phyloP scores from a whole-genome alignment of 2,888 invertebrate species.

The Hirtodrosophila duncani region DNA sequence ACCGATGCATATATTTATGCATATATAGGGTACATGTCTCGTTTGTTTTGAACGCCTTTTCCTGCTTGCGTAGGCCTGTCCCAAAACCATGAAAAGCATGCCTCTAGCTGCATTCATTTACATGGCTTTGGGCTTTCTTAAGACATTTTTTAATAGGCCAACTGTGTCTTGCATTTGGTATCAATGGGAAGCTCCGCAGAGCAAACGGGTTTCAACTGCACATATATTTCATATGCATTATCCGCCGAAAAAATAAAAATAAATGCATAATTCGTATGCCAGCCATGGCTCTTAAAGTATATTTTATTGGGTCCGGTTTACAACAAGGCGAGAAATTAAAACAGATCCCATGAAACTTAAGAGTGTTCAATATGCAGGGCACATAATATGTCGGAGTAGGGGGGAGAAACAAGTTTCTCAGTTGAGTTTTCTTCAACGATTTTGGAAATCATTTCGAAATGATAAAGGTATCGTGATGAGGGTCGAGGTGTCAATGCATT shows the following conservation, averaged over 20 bases:
- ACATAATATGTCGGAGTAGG: slow-evolving; percentile 28
- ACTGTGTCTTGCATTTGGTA: background rate
- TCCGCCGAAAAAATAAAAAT: background rate
- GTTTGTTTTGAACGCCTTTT: no score
- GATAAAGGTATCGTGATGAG: background rate
- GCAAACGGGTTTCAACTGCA: slow-evolving; percentile 25
- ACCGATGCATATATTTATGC: no score
- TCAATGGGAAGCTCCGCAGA: slow-evolving; percentile 15
- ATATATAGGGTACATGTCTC: no score
- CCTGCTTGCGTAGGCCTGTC: no score
- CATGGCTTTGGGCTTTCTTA: no score
- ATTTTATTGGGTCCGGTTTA: slow-evolving; percentile 49
- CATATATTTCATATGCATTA: no score
- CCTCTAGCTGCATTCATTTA: no score
- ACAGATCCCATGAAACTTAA: slow-evolving; percentile 29
- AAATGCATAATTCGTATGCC: slow-evolving; percentile 23
- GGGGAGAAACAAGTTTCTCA: slow-evolving; percentile 27
- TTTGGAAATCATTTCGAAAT: slow-evolving; percentile 4
- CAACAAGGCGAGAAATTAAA: slow-evolving; percentile 25
- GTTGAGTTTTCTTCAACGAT: no score
- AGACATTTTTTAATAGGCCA: no score
- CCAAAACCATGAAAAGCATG: no score
- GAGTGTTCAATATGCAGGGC: slow-evolving; percentile 44
- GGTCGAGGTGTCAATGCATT: no score
- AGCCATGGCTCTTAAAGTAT: slow-evolving; percentile 10